These are phyloP conservation scores for Aphelinus atriplicis DNA, from an alignment of 1,140 invertebrate genomes.

Conservation along the genomic window DNA sequence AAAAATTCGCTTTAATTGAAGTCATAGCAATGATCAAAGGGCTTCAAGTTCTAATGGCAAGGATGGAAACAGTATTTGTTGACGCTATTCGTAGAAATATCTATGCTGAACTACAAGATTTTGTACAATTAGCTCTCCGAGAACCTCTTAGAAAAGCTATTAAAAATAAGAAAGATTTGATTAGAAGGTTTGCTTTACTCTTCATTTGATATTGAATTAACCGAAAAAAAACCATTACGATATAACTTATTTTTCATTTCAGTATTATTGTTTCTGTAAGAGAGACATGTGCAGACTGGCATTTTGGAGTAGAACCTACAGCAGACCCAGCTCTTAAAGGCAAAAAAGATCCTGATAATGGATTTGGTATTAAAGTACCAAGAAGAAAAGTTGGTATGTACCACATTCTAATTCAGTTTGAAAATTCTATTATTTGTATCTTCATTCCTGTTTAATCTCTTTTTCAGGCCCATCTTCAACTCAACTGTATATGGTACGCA, in stretches of 20 bases:
- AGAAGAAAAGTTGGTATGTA: slow-evolving; percentile 88
- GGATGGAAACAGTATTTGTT: slow-evolving; percentile 97
- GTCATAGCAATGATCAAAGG: slow-evolving; percentile 99
- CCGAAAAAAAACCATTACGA: too few species aligned
- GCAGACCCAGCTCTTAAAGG: slow-evolving; percentile 95
- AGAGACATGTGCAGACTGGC: slow-evolving; percentile 97
- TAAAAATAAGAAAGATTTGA: slow-evolving; percentile 98
- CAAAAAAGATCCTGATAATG: slow-evolving; percentile 93
- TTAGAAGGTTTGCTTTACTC: slow-evolving; percentile 76
- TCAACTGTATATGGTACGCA: slow-evolving; percentile 98
- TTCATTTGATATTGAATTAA: slow-evolving; percentile 7
- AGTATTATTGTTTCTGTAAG: slow-evolving; percentile 94
- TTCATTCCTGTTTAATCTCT: slow-evolving; percentile 15
- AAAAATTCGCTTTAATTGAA: slow-evolving; percentile 98
- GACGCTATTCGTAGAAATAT: slow-evolving; percentile 95
- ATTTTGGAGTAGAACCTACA: slow-evolving; percentile 88
- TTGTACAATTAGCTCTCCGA: slow-evolving; percentile 89
- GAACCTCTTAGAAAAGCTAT: slow-evolving; percentile 96
- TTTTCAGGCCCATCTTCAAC: slow-evolving; percentile 84
- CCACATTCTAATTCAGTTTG: background rate
- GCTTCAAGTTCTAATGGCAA: slow-evolving; percentile 94
- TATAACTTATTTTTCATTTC: slow-evolving; percentile 45
- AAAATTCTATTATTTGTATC: slow-evolving; percentile 3
- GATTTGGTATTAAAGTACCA: slow-evolving; percentile 92
- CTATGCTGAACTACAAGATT: slow-evolving; percentile 97